Conservation (phyloP, 2,797 vertebrate species). For the Pseudomugil tenellus region DNA sequence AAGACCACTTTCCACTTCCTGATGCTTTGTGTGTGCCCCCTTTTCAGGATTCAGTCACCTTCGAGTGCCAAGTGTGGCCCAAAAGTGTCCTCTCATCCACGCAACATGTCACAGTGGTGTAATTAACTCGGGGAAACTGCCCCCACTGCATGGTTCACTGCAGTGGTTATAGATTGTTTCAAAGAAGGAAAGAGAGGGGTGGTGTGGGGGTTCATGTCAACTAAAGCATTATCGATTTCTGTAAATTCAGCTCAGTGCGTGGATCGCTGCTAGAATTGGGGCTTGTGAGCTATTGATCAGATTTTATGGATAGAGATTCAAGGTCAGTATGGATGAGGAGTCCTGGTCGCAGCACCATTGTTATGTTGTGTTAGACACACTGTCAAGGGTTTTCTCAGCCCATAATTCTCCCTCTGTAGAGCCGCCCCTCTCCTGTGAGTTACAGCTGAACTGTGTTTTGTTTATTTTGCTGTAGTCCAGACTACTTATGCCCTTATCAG, state of each 20-base stretch:
- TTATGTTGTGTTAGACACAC: constrained; percentile 7
- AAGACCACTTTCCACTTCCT: constrained; percentile 6
- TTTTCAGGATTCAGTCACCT: constrained; percentile 60
- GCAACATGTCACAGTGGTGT: constrained; percentile 40
- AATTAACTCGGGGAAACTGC: constrained; percentile 56
- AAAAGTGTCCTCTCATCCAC: constrained; percentile 46
- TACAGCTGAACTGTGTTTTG: background rate
- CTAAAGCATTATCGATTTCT: constrained; percentile 75
- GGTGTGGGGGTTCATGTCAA: constrained; percentile 38
- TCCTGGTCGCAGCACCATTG: constrained; percentile 23
- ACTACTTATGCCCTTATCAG: constrained; percentile 39
- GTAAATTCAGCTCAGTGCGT: constrained; percentile 74
- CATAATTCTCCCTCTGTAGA: background rate
- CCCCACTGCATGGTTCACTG: constrained; percentile 43
- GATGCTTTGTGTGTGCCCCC: background rate
- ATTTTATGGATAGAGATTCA: constrained; percentile 71
- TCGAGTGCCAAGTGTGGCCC: constrained; percentile 51
- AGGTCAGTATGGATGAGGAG: constrained; percentile 72
- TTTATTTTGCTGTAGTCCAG: constrained; percentile 10
- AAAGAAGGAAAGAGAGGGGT: background rate
- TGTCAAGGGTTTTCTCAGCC: background rate
- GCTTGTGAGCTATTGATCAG: constrained; percentile 74
- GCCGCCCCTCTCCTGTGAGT: background rate
- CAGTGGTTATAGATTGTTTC: constrained; percentile 69
- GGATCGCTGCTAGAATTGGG: constrained; percentile 56